phyloP scores from a whole-genome alignment of 2,888 invertebrate species.

The Drosophila anceps region DNA sequence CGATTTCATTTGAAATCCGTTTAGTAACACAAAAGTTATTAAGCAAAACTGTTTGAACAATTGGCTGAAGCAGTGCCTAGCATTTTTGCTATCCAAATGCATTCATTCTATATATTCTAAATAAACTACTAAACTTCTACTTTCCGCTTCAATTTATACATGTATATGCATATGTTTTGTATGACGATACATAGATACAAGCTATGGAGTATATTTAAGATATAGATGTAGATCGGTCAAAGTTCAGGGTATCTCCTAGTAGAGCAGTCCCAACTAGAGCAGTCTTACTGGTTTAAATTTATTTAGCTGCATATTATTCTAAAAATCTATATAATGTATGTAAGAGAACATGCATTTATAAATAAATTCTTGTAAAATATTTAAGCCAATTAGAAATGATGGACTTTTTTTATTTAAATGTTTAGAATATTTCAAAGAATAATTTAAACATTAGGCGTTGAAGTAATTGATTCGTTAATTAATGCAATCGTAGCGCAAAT shows the following conservation, averaged over 20 bases:
- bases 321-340: background rate
- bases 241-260: background rate
- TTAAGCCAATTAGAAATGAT: background rate
- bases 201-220: too few relatives aligned
- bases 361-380: background rate
- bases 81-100: too few relatives aligned
- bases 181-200: too few relatives aligned
- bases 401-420: background rate
- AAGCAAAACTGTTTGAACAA: too few relatives aligned
- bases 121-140: too few relatives aligned
- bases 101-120: too few relatives aligned
- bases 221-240: too few relatives aligned
- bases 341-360: background rate
- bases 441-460: background rate
- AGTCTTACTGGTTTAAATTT: background rate
- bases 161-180: too few relatives aligned
- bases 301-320: background rate
- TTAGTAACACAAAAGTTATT: too few relatives aligned
- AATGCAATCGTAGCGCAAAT: slow-evolving; percentile 64
- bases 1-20: too few relatives aligned
- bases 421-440: background rate
- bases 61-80: too few relatives aligned
- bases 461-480: slow-evolving; percentile 78
- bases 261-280: background rate
- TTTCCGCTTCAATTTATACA: too few relatives aligned